These are phyloP conservation scores for Poeciliopsis gracilis DNA, from an alignment of 2,797 vertebrate genomes.

Conservation along the genomic window DNA sequence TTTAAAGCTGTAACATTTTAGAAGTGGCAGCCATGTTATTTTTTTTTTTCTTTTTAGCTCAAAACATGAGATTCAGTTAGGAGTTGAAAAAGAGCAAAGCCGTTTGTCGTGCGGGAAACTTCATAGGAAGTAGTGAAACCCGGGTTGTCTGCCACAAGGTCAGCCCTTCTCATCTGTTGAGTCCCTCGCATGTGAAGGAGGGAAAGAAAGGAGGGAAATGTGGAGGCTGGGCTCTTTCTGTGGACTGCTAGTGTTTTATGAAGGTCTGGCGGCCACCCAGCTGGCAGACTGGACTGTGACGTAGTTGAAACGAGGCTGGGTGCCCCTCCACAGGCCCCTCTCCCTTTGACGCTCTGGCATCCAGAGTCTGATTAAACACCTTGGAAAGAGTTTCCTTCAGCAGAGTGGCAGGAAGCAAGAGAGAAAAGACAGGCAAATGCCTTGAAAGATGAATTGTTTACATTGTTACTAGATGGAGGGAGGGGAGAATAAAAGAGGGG, in stretches of 20 bases:
- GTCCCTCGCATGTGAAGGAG: conserved; percentile 40
- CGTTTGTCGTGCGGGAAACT: conserved; percentile 16
- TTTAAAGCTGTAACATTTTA: conserved; percentile 17
- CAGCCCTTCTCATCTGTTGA: conserved; percentile 28
- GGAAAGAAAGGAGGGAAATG: conserved; percentile 39
- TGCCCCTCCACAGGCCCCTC: conserved; percentile 70
- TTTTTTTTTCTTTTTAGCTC: conserved; percentile 13
- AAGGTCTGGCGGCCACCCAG: conserved; percentile 67
- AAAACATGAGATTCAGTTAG: background rate
- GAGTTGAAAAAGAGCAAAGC: conserved; percentile 12
- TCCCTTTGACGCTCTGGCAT: conserved; percentile 45
- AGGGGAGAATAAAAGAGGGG: conserved; percentile 54
- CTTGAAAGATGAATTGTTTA: conserved; percentile 71
- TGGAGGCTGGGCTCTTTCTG: conserved; percentile 53
- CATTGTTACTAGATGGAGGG: conserved; percentile 67
- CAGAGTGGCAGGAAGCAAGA: conserved; percentile 16
- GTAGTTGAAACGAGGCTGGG: conserved; percentile 49
- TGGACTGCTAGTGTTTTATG: conserved; percentile 66
- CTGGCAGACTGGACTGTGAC: conserved; percentile 63
- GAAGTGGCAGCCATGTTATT: conserved; percentile 19
- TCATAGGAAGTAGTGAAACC: conserved; percentile 28
- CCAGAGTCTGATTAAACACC: conserved; percentile 48
- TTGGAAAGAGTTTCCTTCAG: conserved; percentile 38
- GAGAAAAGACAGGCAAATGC: conserved; percentile 54
- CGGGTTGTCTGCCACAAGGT: conserved; percentile 40